A percentile compares a stretch with the other conserved stretches of the same genome.
phyloP scores from a whole-genome alignment of 1,140 invertebrate genomes.

The Macrobrachium nipponense region DNA sequence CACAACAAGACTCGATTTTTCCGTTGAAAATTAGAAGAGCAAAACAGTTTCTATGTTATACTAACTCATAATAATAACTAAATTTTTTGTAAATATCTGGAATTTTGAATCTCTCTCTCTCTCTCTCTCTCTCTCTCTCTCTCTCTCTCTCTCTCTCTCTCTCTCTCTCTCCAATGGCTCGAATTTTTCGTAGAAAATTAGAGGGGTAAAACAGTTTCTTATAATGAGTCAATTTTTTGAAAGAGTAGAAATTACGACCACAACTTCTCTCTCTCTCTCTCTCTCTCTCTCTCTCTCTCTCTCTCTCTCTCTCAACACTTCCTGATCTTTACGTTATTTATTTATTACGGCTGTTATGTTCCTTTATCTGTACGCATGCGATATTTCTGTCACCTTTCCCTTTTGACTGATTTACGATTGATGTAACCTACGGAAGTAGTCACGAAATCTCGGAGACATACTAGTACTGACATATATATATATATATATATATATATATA shows the following conservation, averaged over 20 bases:
- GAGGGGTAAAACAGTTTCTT: too few relatives aligned
- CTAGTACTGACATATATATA: too few relatives aligned
- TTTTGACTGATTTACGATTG: not conserved
- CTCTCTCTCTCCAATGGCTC: not conserved
- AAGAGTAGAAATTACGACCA: too few relatives aligned
- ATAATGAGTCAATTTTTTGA: too few relatives aligned
- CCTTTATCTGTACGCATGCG: not conserved
- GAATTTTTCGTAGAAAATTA: too few relatives aligned
- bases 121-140: not conserved
- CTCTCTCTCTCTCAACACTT: not conserved
- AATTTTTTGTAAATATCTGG: too few relatives aligned
- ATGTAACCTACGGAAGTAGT: too few relatives aligned
- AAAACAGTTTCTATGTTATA: too few relatives aligned
- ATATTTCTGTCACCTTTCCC: not conserved
- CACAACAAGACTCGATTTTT: not conserved
- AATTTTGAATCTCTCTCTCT: too few relatives aligned
- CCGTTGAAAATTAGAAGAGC: not conserved
- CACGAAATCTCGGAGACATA: too few relatives aligned
- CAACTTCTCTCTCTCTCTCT: not conserved
- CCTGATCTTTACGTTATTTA: not conserved
- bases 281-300: not conserved
- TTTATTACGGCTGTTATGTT: not conserved
- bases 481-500: too few relatives aligned
- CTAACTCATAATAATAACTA: too few relatives aligned
- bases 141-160: not conserved